These are phyloP conservation scores for Campopleginae sp. DNA, from an alignment of 2,888 invertebrate species.

Conservation along the genomic window DNA sequence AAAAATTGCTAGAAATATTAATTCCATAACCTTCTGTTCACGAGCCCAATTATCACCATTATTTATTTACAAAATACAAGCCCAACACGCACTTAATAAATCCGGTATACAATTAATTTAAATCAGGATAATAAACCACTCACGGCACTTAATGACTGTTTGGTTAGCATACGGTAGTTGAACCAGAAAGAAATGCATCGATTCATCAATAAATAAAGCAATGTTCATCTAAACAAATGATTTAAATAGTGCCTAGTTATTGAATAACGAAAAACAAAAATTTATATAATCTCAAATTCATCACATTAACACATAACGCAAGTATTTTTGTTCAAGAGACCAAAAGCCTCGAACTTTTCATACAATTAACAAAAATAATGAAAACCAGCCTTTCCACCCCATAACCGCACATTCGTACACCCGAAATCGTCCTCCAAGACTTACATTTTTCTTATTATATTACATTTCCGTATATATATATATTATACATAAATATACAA, in stretches of 20 bases:
- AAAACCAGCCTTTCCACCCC: conserved; percentile 28
- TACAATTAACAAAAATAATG: neutral
- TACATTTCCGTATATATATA: conserved; percentile 53
- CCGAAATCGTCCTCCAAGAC: conserved; percentile 55
- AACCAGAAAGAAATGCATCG: conserved; percentile 30
- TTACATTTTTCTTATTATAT: conserved; percentile 53
- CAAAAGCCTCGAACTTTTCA: conserved; percentile 25
- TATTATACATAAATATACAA: conserved; percentile 59
- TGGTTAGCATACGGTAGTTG: conserved; percentile 31
- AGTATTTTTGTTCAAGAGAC: conserved; percentile 52
- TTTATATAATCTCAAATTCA: conserved; percentile 68
- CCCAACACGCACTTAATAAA: neutral
- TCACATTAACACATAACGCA: conserved; percentile 32
- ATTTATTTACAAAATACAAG: neutral
- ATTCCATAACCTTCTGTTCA: neutral
- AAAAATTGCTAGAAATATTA: neutral
- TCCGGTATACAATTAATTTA: neutral
- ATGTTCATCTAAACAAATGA: neutral
- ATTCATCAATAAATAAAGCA: conserved; percentile 35
- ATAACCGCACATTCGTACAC: conserved; percentile 53
- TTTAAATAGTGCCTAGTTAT: conserved; percentile 37
- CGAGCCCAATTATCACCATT: neutral
- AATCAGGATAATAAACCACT: conserved; percentile 1
- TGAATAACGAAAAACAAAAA: conserved; percentile 39
- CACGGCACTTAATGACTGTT: conserved; percentile 36